Evolutionary conservation across 2,797 vertebrate genomes (phyloP).

Genomic region (Etheostoma perlongum): DNA sequence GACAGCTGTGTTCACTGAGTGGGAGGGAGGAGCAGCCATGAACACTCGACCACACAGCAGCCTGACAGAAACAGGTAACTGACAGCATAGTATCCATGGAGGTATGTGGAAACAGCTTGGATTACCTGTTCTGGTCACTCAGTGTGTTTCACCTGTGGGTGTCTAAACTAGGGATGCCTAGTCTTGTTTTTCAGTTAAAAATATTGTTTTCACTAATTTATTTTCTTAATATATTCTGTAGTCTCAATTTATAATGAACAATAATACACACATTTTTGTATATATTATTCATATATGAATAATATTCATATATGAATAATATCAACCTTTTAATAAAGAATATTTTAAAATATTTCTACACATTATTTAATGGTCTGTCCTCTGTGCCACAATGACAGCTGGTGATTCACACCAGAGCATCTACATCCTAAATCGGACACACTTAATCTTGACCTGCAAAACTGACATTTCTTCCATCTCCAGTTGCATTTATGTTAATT

Average conservation of each 20-base stretch:
- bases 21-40: constrained; percentile 27
- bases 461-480: neutral
- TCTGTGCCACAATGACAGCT: neutral
- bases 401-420: constrained; percentile 8
- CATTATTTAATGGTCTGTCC: neutral
- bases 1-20: constrained; percentile 30
- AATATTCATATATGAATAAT: neutral
- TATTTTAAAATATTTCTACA: neutral
- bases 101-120: neutral
- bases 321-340: neutral
- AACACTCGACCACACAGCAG: constrained; percentile 24
- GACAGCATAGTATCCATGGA: neutral
- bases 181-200: neutral
- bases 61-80: constrained; percentile 15
- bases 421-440: neutral
- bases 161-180: neutral
- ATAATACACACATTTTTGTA: neutral
- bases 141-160: neutral
- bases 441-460: constrained; percentile 6
- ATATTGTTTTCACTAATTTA: neutral
- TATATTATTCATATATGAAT: neutral
- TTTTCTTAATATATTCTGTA: neutral
- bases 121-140: neutral
- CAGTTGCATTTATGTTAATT: neutral
- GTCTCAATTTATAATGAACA: neutral